Evolutionary conservation across 2,888 invertebrate genomes (phyloP).

Genomic region (Diaprepes abbreviatus): DNA sequence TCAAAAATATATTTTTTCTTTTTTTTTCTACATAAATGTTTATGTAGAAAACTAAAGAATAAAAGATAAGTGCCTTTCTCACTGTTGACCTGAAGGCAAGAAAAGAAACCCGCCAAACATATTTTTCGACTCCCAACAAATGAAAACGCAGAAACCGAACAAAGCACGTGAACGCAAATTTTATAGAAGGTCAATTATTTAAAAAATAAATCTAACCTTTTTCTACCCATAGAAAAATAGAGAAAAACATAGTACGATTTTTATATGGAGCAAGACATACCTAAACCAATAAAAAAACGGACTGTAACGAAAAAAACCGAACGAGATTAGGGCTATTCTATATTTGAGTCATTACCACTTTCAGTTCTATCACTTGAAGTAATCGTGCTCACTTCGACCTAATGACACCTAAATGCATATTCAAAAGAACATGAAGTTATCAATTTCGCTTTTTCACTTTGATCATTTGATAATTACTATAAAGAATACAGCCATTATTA

Average conservation of each 20-base stretch:
- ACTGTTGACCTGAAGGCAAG: neutral
- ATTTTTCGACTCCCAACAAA: neutral
- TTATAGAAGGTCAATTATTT: neutral
- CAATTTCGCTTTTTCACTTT: too few relatives aligned
- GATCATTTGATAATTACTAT: too few relatives aligned
- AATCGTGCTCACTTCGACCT: too few relatives aligned
- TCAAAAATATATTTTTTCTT: neutral
- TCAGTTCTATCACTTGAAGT: too few relatives aligned
- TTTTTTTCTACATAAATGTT: neutral
- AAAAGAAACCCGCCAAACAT: conserved; percentile 11
- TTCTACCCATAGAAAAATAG: neutral
- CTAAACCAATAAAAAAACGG: too few relatives aligned
- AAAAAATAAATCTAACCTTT: neutral
- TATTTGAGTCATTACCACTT: too few relatives aligned
- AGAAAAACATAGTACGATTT: neutral
- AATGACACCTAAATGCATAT: too few relatives aligned
- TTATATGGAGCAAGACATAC: too few relatives aligned
- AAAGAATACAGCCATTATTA: too few relatives aligned
- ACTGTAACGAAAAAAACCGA: too few relatives aligned
- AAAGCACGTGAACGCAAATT: neutral
- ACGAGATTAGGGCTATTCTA: too few relatives aligned
- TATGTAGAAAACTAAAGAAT: neutral
- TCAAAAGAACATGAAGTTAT: too few relatives aligned
- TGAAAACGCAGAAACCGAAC: neutral
- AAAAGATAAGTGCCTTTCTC: neutral